These are phyloP conservation scores for Macrostomum lignano DNA, from an alignment of 1,140 invertebrate species.

Conservation along the genomic window DNA sequence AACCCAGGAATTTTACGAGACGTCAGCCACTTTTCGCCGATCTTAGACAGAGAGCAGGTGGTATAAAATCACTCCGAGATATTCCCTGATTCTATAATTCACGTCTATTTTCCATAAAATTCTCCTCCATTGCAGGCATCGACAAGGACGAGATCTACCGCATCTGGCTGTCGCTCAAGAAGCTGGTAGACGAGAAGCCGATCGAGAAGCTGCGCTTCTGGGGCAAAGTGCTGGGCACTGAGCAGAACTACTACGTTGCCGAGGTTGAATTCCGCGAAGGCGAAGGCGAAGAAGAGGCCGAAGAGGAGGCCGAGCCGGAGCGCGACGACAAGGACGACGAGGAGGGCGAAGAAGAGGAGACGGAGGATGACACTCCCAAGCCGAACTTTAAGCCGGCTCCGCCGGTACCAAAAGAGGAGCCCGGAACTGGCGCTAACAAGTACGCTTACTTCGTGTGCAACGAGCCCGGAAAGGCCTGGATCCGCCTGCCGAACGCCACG, in stretches of 20 bases:
- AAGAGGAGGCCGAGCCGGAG: conserved; percentile 8
- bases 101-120: no score
- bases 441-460: conserved; percentile 28
- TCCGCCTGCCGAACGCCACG: conserved; percentile 21
- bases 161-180: conserved; percentile 25
- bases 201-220: conserved; percentile 32
- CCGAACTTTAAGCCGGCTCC: conserved; percentile 24
- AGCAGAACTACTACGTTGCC: conserved; percentile 45
- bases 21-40: no score
- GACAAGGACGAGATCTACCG: conserved; percentile 15
- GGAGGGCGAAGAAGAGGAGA: conserved; percentile 3
- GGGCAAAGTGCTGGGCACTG: conserved; percentile 48
- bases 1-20: no score
- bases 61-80: no score
- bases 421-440: conserved; percentile 22
- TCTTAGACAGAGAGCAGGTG: no score
- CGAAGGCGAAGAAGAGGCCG: conserved; percentile 25
- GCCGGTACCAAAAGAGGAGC: conserved; percentile 19
- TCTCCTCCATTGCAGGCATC: neutral
- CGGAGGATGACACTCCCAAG: conserved; percentile 22
- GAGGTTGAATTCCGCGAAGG: conserved; percentile 34
- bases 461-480: conserved; percentile 27
- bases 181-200: conserved; percentile 20
- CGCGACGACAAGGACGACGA: conserved; percentile 6
- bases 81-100: no score